A percentile compares a stretch with the other conserved stretches of the same genome.
Evolutionary conservation across 2,113 vertebrate genomes (phyloP).

Genomic region (Litocranius walleri): DNA sequence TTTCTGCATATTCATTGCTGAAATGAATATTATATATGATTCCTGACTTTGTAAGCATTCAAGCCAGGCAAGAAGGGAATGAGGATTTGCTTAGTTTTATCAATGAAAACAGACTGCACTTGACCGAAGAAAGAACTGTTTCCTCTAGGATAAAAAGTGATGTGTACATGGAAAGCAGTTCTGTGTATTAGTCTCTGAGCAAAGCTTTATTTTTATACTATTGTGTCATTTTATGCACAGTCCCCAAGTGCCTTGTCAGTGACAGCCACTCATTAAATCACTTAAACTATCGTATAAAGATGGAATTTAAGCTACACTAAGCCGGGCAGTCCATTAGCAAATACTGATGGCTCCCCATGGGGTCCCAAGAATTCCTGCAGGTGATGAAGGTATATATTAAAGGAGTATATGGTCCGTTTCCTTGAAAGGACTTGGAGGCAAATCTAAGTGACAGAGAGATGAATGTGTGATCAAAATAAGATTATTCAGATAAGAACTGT

Average conservation of each 20-base stretch:
- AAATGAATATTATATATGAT: slow-evolving; percentile 54
- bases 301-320: slow-evolving; percentile 70
- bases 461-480: not conserved
- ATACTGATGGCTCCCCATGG: slow-evolving; percentile 38
- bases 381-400: slow-evolving; percentile 2
- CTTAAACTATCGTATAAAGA: slow-evolving; percentile 73
- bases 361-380: slow-evolving; percentile 11
- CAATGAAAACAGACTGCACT: slow-evolving; percentile 52
- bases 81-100: slow-evolving; percentile 57
- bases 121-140: slow-evolving; percentile 44
- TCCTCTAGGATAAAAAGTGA: not conserved
- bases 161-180: not conserved
- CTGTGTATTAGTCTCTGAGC: slow-evolving; percentile 35
- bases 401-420: slow-evolving; percentile 10
- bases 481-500: slow-evolving; percentile 3
- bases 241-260: slow-evolving; percentile 63
- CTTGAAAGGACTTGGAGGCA: not conserved
- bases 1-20: slow-evolving; percentile 66
- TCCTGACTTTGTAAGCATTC: slow-evolving; percentile 48
- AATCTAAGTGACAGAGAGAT: slow-evolving; percentile 8
- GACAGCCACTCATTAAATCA: slow-evolving; percentile 76
- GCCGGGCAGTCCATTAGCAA: slow-evolving; percentile 56
- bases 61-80: slow-evolving; percentile 31
- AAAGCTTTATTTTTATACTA: slow-evolving; percentile 71
- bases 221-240: slow-evolving; percentile 67